Percentiles rank a stretch among this genome's conserved stretches.
phyloP scores from a whole-genome alignment of 53 echinoderm and acorn worm genomes.

The Crossaster papposus region DNA sequence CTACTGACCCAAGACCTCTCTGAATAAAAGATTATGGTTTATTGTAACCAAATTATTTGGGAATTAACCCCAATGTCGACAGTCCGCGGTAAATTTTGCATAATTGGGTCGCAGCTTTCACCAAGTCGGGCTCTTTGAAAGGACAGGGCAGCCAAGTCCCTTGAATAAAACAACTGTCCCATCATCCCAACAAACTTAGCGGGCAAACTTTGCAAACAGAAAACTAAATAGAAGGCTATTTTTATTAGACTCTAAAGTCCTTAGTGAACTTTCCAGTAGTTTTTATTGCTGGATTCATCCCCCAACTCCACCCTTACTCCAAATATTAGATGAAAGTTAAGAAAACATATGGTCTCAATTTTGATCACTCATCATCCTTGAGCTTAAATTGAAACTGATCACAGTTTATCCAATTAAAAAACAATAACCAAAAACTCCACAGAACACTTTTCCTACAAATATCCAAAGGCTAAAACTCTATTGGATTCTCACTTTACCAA shows the following conservation, averaged over 20 bases:
- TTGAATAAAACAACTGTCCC: not conserved
- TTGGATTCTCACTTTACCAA: not conserved
- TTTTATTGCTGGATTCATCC: not conserved
- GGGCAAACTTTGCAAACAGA: not conserved
- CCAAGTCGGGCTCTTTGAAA: not conserved
- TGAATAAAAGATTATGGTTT: constrained; percentile 11
- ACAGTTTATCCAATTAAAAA: not conserved
- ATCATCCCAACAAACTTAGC: not conserved
- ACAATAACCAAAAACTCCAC: not conserved
- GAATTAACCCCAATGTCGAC: constrained; percentile 46
- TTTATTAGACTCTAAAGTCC: not conserved
- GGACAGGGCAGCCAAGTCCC: not conserved
- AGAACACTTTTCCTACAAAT: not conserved
- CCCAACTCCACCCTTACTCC: not conserved
- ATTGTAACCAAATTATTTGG: constrained; percentile 48
- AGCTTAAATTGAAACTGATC: not conserved
- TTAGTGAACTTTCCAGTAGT: too few relatives aligned
- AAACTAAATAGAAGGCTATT: not conserved
- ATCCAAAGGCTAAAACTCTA: not conserved
- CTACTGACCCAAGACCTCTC: constrained; percentile 19
- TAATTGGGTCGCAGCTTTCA: not conserved
- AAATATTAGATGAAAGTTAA: not conserved
- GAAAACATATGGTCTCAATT: not conserved
- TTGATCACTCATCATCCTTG: not conserved
- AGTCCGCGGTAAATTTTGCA: not conserved